These are phyloP conservation scores for Xanthorhoe spadicearia DNA, from an alignment of 2,888 invertebrate species.

Conservation along the genomic window DNA sequence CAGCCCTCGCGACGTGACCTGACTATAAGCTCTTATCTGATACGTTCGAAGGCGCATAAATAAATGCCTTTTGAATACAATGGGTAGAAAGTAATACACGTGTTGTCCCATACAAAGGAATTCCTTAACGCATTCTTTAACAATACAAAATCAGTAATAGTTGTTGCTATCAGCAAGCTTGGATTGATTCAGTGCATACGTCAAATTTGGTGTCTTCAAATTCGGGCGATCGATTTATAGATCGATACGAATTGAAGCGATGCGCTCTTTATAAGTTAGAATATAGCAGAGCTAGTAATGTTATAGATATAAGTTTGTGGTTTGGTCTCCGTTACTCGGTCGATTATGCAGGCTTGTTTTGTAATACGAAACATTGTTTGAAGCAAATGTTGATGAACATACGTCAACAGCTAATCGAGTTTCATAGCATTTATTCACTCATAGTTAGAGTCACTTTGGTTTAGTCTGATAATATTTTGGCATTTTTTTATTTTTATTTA, in stretches of 20 bases:
- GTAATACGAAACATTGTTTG: constrained; percentile 69
- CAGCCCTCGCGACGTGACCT: constrained; percentile 53
- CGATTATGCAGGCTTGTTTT: constrained; percentile 56
- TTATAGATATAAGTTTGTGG: constrained; percentile 18
- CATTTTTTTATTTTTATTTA: too few relatives aligned
- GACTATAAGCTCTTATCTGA: constrained; percentile 52
- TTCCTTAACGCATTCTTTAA: constrained; percentile 53
- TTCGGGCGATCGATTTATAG: constrained; percentile 25
- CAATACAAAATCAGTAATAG: constrained; percentile 5
- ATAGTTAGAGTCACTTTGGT: constrained; percentile 9
- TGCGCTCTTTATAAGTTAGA: constrained; percentile 17
- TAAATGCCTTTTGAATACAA: constrained; percentile 65
- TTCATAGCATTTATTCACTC: constrained; percentile 51
- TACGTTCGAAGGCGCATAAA: constrained; percentile 57
- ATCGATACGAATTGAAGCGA: background rate
- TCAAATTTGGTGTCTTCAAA: constrained; percentile 20
- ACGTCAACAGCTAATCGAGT: constrained; percentile 54
- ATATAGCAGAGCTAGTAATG: constrained; percentile 6
- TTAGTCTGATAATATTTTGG: background rate
- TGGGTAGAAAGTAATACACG: constrained; percentile 66
- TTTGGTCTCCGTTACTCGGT: constrained; percentile 33
- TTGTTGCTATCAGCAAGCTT: constrained; percentile 1
- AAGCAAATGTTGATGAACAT: constrained; percentile 61
- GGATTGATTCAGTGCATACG: constrained; percentile 7
- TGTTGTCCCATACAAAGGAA: constrained; percentile 66